Percentiles rank a stretch among this genome's conserved stretches.
Conservation (phyloP, 1,140 invertebrate species). For the Lepidurus apus region DNA sequence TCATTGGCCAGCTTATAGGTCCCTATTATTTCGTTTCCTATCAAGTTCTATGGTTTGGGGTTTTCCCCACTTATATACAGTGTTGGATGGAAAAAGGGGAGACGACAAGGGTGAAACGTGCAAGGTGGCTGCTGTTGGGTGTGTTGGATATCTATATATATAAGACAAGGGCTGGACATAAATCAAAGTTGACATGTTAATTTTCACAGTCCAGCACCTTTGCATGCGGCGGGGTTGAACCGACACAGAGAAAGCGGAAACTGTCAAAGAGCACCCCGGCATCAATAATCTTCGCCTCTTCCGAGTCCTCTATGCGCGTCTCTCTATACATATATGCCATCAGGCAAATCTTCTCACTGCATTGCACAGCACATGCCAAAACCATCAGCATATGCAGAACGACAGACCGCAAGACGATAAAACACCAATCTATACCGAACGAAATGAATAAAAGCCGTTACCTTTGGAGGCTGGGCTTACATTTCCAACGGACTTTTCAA, state of each 20-base stretch:
- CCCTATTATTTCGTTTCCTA: background rate
- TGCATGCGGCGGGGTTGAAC: slow-evolving; percentile 12
- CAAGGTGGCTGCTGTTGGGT: background rate
- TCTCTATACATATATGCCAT: background rate
- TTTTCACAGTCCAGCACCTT: slow-evolving; percentile 21
- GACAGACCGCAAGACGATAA: background rate
- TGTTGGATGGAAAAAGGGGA: background rate
- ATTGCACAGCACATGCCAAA: slow-evolving; percentile 13
- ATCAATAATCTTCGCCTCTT: background rate
- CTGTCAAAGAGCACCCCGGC: slow-evolving; percentile 16
- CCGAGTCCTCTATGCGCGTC: background rate
- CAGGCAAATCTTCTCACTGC: slow-evolving; percentile 3
- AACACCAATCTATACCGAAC: background rate
- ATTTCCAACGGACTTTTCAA: background rate
- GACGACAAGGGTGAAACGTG: background rate
- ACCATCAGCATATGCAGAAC: slow-evolving; percentile 4
- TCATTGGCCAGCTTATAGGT: background rate
- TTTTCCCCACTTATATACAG: too few relatives aligned
- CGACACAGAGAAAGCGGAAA: slow-evolving; percentile 18
- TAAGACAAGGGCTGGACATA: slow-evolving; percentile 21
- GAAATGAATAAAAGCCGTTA: background rate
- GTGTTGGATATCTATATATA: slow-evolving; percentile 20
- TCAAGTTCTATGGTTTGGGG: background rate
- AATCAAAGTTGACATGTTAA: slow-evolving; percentile 22
- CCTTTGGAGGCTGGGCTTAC: background rate